phyloP scores from a whole-genome alignment of 2,797 vertebrate genomes.

The Tenualosa thibaudeaui region DNA sequence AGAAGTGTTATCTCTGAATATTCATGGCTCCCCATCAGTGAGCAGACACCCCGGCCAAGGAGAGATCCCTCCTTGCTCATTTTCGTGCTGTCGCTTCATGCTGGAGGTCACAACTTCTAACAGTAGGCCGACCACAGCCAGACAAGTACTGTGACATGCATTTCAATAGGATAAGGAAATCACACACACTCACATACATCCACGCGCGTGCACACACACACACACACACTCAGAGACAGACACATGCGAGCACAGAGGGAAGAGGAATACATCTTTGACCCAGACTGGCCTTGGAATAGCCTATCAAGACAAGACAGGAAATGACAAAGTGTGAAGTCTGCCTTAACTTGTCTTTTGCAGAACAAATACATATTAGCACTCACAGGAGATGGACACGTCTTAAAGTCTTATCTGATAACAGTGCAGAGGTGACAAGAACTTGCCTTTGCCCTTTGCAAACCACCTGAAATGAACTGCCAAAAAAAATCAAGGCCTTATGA shows the following conservation, averaged over 20 bases:
- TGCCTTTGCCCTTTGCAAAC: background rate
- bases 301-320: background rate
- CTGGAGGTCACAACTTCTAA: background rate
- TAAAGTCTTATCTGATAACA: background rate
- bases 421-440: background rate
- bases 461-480: background rate
- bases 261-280: background rate
- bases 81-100: background rate
- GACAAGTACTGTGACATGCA: constrained; percentile 14
- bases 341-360: background rate
- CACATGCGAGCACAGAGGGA: background rate
- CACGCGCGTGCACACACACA: background rate
- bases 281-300: background rate
- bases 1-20: background rate
- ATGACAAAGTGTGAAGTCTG: background rate
- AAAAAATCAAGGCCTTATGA: background rate
- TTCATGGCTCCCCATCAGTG: constrained; percentile 7
- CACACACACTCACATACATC: background rate
- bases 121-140: background rate
- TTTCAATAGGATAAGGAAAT: background rate
- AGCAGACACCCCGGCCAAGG: background rate
- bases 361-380: background rate
- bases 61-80: background rate
- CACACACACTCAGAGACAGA: background rate
- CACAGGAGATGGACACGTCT: background rate